Percentiles rank a stretch among this genome's conserved stretches.
These are phyloP conservation scores for Formica exsecta DNA, from an alignment of 1,140 invertebrate species.

Conservation along the genomic window DNA sequence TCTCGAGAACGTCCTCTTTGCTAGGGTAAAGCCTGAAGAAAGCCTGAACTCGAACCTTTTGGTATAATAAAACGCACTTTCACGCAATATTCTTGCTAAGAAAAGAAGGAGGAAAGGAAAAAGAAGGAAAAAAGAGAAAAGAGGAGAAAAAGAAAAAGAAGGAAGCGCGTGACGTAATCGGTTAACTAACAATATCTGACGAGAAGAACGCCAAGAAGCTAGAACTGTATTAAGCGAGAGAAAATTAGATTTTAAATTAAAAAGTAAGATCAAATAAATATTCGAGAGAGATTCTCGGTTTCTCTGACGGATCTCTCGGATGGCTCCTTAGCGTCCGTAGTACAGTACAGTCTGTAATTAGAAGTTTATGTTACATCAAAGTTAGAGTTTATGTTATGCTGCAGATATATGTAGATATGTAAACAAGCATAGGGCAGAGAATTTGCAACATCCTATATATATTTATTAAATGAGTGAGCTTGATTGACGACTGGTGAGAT, in stretches of 20 bases:
- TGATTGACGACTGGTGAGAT: neutral
- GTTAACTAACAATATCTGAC: slow-evolving; percentile 25
- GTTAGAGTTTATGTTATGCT: neutral
- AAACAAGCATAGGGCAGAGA: neutral
- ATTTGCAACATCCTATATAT: neutral
- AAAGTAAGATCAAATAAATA: slow-evolving; percentile 41
- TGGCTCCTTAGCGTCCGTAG: neutral
- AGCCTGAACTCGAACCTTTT: neutral
- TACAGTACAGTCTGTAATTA: slow-evolving; percentile 21
- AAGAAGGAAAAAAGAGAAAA: neutral
- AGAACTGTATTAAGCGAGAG: slow-evolving; percentile 27
- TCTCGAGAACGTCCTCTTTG: slow-evolving; percentile 32
- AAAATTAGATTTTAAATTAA: slow-evolving; percentile 46
- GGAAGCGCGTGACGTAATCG: neutral
- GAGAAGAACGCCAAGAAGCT: neutral
- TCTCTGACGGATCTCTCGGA: neutral
- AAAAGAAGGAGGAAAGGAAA: neutral
- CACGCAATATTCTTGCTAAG: slow-evolving; percentile 60
- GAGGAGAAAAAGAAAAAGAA: neutral
- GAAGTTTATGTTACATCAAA: slow-evolving; percentile 17
- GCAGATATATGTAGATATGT: too few relatives aligned
- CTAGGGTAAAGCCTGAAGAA: slow-evolving; percentile 6
- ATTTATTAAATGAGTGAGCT: slow-evolving; percentile 1
- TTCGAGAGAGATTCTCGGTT: neutral
- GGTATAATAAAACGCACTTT: slow-evolving; percentile 46